Base-by-base conservation (phyloP, 2,113 vertebrate species). In the Sander vitreus region DNA sequence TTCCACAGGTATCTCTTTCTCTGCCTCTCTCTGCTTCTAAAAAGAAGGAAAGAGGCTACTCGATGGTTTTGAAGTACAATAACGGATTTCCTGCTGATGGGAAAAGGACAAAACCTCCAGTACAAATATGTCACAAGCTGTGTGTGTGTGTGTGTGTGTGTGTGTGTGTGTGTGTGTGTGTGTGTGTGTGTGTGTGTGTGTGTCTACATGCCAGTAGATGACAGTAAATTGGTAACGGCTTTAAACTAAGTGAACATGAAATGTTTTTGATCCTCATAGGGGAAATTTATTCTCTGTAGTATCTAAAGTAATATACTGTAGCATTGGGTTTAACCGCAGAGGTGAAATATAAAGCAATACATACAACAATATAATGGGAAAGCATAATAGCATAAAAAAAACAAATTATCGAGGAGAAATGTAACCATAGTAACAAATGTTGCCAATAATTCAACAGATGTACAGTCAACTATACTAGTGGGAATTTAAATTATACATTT, bases 11-110 rank as follows among this genome's bases (percentile, higher is more conserved):
- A 64, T 53, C 47, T 33, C 30, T 69, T 50, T 60, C n/a, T 66
- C 50, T 51, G 45, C 30, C 30, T 33, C 30, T 33, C 30, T 33
- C 30, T 64, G 30, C 57, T n/a, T 66, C 64, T 62, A 27, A 62
- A 78, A 71, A 62, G 27, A 33, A 33, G 33, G 6, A 33, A 25
- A 83, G 18, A 76, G 68, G 19, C 54, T 60, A 84, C 65, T 83
- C 48, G 57, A 73, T 78, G 54, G 36, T 64, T 76, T 39, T 73
- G n/a, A 71, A 72, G 62, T 54, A 23, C 58, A 74, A 59, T 64
- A 69, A 77, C 77, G 79, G 54, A 93, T 86, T 76, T 66, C 50
- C 73, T 51, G 55, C 65, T 55, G 78, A 73, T 78, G 55, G 47
- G 27, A 72, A 73, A 67, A 62, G 45, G 33, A 81, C 77, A 76